phyloP scores from a whole-genome alignment of 2,888 invertebrate genomes.

The Myopa testacea region DNA sequence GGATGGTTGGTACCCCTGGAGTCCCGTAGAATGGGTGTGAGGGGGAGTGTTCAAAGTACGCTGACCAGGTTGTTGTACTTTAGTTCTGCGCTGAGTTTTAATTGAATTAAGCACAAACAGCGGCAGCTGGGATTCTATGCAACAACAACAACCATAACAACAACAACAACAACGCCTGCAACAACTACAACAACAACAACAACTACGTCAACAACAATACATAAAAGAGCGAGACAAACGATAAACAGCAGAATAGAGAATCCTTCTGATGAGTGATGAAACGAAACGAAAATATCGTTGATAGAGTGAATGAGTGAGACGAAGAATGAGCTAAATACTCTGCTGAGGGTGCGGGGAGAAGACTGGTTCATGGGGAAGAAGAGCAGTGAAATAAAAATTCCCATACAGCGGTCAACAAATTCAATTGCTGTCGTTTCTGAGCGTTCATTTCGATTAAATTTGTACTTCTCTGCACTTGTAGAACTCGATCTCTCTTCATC shows the following conservation, averaged over 20 bases:
- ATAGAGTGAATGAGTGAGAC: background rate
- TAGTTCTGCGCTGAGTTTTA: slow-evolving; percentile 11
- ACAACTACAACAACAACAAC: background rate
- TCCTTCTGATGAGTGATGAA: background rate
- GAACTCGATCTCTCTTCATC: background rate
- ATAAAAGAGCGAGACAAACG: background rate
- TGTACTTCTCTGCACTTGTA: background rate
- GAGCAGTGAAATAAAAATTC: background rate
- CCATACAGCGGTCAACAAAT: background rate
- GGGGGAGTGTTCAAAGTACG: no score
- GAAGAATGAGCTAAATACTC: no score
- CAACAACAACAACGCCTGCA: background rate
- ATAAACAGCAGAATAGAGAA: background rate
- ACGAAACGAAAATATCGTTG: background rate
- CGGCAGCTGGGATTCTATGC: background rate
- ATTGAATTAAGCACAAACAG: slow-evolving; percentile 34
- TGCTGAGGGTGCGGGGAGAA: no score
- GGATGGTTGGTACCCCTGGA: background rate
- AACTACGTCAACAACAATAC: background rate
- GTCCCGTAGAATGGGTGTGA: no score
- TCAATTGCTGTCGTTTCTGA: slow-evolving; percentile 18
- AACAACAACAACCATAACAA: background rate
- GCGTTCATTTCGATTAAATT: slow-evolving; percentile 29
- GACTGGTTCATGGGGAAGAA: background rate
- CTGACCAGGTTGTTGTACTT: no score